These are phyloP conservation scores for Brachionus rubens DNA, from an alignment of 1,140 invertebrate species.

Conservation along the genomic window DNA sequence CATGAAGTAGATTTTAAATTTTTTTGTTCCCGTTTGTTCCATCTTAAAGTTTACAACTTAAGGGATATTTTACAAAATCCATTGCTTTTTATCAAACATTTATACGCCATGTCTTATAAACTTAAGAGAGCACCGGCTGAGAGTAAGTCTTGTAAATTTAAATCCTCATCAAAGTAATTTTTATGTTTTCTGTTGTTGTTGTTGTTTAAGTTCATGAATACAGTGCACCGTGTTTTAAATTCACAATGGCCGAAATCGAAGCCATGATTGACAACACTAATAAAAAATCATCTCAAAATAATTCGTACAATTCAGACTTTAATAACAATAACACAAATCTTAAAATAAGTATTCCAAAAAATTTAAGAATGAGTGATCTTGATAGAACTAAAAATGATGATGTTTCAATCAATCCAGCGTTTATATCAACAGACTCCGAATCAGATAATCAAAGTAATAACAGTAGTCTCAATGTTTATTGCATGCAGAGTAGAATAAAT, in stretches of 20 bases:
- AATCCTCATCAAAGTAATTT: not conserved
- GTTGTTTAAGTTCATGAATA: slow-evolving; percentile 15
- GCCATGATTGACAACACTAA: not conserved
- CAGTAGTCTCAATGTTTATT: slow-evolving; percentile 22
- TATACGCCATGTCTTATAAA: slow-evolving; percentile 32
- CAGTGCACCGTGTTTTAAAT: slow-evolving; percentile 26
- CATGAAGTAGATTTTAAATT: slow-evolving; percentile 16
- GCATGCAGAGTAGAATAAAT: not conserved
- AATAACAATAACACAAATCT: slow-evolving; percentile 4
- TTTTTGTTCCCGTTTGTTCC: no score
- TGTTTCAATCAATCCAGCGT: not conserved
- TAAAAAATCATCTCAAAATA: not conserved
- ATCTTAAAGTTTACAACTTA: not conserved
- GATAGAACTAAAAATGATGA: not conserved
- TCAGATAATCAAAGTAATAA: slow-evolving; percentile 11
- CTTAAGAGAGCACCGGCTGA: not conserved
- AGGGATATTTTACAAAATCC: slow-evolving; percentile 38
- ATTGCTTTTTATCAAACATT: not conserved
- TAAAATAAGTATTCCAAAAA: not conserved
- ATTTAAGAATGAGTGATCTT: not conserved
- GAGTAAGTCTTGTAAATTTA: not conserved
- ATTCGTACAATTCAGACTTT: not conserved
- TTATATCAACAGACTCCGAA: not conserved
- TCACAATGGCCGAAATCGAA: slow-evolving; percentile 31
- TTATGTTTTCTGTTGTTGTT: not conserved